phyloP scores from a whole-genome alignment of 2,888 invertebrate genomes.

The Blastobasis adustella region DNA sequence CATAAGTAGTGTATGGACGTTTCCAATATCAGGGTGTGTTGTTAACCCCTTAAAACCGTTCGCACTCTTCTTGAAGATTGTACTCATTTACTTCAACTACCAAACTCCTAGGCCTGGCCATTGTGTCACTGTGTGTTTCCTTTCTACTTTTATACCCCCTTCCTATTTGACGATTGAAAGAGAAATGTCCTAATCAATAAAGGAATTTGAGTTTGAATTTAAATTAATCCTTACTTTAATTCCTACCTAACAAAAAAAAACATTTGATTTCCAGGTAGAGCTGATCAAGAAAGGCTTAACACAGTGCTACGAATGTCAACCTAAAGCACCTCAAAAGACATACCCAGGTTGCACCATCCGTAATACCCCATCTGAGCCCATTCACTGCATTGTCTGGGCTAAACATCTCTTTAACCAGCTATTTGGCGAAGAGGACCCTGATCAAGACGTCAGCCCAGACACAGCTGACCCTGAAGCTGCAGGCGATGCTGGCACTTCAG shows the following conservation, averaged over 20 bases:
- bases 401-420: constrained; percentile 99
- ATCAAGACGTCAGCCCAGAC: constrained; percentile 97
- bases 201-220: too few relatives aligned
- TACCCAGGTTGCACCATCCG: constrained; percentile 99
- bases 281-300: constrained; percentile 89
- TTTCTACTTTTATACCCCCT: too few relatives aligned
- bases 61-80: too few relatives aligned
- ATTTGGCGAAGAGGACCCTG: constrained; percentile 97
- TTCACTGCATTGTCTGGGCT: constrained; percentile 99
- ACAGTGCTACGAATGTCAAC: constrained; percentile 97
- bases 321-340: constrained; percentile 92
- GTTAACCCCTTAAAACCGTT: too few relatives aligned
- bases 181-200: too few relatives aligned
- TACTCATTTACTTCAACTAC: too few relatives aligned
- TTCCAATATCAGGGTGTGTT: too few relatives aligned
- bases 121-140: too few relatives aligned
- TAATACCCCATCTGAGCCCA: constrained; percentile 98
- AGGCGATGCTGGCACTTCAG: constrained; percentile 78
- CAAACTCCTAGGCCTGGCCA: too few relatives aligned
- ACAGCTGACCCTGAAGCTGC: constrained; percentile 95
- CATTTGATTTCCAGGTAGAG: constrained; percentile 76
- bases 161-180: too few relatives aligned
- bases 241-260: background rate
- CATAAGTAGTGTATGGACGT: too few relatives aligned
- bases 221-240: background rate